A percentile compares a stretch with the other conserved stretches of the same genome.
phyloP scores from a whole-genome alignment of 2,797 vertebrate genomes.

The Sandelia bainsii region DNA sequence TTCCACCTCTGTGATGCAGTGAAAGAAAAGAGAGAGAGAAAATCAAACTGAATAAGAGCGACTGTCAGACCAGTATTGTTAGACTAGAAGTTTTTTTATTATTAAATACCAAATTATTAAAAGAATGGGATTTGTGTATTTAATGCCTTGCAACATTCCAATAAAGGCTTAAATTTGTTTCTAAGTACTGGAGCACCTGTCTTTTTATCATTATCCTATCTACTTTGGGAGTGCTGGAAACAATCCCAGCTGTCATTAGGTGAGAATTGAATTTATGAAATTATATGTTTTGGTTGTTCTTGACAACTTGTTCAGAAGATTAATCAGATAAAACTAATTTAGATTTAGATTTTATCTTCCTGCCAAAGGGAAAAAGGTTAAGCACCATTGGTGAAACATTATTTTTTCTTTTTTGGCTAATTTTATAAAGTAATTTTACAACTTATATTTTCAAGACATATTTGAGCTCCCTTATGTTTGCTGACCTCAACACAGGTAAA shows the following conservation, averaged over 20 bases:
- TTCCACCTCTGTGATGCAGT: conserved; percentile 82
- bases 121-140: conserved; percentile 91
- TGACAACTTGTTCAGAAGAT: not conserved
- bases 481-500: too few species aligned
- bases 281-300: not conserved
- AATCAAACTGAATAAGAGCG: conserved; percentile 73
- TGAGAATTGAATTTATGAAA: too few species aligned
- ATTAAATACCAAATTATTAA: conserved; percentile 88
- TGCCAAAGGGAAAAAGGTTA: not conserved
- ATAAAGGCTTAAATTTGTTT: conserved; percentile 96
- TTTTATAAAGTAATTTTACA: too few species aligned
- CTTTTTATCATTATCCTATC: conserved; percentile 23
- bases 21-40: conserved; percentile 66
- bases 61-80: conserved; percentile 93
- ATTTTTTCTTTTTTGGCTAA: too few species aligned
- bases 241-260: too few species aligned
- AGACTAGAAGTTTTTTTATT: conserved; percentile 86
- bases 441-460: too few species aligned
- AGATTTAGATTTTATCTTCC: not conserved
- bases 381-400: too few species aligned
- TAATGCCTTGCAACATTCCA: conserved; percentile 94
- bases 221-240: too few species aligned
- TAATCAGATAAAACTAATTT: not conserved
- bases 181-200: conserved; percentile 75
- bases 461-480: too few species aligned